Base-by-base conservation (phyloP, 2,113 vertebrate genomes). In the Casuarius casuarius region DNA sequence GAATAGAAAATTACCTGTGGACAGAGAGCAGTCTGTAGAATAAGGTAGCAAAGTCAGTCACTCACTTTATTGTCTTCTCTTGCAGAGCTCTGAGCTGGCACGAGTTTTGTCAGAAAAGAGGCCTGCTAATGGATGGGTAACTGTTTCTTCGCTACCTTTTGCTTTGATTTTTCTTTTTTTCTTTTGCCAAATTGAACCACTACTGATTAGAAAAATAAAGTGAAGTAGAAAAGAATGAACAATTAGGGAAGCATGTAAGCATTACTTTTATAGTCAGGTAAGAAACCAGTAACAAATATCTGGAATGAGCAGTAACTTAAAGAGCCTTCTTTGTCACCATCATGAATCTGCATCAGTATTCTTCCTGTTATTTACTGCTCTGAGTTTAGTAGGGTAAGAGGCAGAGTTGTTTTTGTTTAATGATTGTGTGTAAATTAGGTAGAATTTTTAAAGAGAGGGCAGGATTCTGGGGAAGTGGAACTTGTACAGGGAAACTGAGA, bases 81-180 rank as follows among this genome's bases (percentile, higher is more conserved):
- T 85, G 9, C 91, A 99, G 99, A 98, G 98, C 86, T 97, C 98
- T 1, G 99, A 99, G 62, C 98, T 98, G 79, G 97, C 98, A 40
- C 98, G 98, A 65, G 96, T 98, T 92, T 97, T 99, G 89, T 98
- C 98, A 81, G 99, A 99, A 89, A 99, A 98, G 95, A 99, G 85
- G 68, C 97, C 92, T 21, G 98, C 98, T 21, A 94, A 98, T 12
- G 98, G 98, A 87, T 98, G 98, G 98, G 99, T 99, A 96, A 98
- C 98, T 98, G 16, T 67, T 12, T 85, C 49, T 89, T 91, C 28
- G 28, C 82, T 54, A 38, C 25, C 56, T 85, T 58, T 67, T 28
- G 49, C 38, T 62, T 89, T 86, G 7, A 19, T 84, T 51, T 81
- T 42, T 77, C 15, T 12, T 23, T 79, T 75, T 79, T 26, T 21